Percentiles rank a stretch among this genome's conserved stretches.
These are phyloP conservation scores for Sitobion miscanthi DNA, from an alignment of 1,140 invertebrate species.

Conservation along the genomic window DNA sequence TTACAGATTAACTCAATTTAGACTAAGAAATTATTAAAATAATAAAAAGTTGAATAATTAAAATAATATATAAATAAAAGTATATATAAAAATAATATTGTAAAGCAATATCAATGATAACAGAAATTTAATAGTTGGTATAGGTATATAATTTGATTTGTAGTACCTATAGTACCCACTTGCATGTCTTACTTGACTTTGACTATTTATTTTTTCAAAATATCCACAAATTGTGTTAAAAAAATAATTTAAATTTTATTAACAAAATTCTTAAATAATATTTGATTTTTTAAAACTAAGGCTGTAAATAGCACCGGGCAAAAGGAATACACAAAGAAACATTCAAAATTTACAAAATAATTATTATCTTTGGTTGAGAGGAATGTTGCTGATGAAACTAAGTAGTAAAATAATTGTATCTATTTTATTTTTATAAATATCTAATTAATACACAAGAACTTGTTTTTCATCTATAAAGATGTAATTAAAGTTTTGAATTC, in stretches of 20 bases:
- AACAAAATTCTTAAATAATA: neutral
- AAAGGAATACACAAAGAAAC: neutral
- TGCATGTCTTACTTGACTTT: neutral
- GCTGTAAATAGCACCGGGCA: neutral
- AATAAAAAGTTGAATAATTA: neutral
- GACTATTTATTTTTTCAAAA: neutral
- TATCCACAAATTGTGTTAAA: neutral
- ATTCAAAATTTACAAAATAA: neutral
- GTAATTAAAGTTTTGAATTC: neutral
- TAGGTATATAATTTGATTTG: neutral
- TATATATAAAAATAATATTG: neutral
- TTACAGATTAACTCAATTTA: neutral
- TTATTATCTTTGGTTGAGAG: neutral
- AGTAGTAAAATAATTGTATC: neutral
- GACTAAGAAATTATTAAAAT: neutral
- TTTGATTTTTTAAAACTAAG: neutral
- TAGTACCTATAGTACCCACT: neutral
- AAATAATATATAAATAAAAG: neutral
- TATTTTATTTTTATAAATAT: neutral
- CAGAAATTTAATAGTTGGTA: neutral
- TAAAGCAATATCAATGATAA: neutral
- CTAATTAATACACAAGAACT: neutral
- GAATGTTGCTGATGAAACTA: neutral
- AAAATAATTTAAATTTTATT: neutral
- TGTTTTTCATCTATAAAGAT: neutral